Evolutionary conservation across 2,888 invertebrate genomes (phyloP).

Genomic region (Caenorhabditis sp.): DNA sequence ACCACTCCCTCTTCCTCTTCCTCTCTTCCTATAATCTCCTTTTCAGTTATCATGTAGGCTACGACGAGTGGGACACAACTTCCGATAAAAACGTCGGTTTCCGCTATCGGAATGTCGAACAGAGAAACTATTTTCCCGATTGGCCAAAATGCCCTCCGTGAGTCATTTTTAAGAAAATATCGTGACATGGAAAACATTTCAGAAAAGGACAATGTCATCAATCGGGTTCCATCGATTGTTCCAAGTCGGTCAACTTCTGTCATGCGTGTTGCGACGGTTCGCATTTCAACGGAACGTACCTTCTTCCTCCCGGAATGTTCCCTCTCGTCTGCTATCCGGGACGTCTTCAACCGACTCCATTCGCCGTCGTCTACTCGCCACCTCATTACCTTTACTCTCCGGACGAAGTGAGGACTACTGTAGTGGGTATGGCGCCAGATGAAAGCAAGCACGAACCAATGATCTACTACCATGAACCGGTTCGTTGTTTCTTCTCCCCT

Average conservation of each 20-base stretch:
- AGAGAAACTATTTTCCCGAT: slow-evolving; percentile 70
- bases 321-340: slow-evolving; percentile 70
- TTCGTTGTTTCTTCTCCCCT: slow-evolving; percentile 14
- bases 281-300: slow-evolving; percentile 52
- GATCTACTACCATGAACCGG: slow-evolving; percentile 68
- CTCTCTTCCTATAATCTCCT: neutral
- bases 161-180: slow-evolving; percentile 33
- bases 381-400: slow-evolving; percentile 73
- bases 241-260: slow-evolving; percentile 66
- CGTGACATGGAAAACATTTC: no score
- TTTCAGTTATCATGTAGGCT: slow-evolving; percentile 59
- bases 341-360: slow-evolving; percentile 67
- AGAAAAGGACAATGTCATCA: slow-evolving; percentile 49
- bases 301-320: slow-evolving; percentile 69
- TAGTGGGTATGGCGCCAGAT: slow-evolving; percentile 65
- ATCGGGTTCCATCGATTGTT: slow-evolving; percentile 62
- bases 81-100: slow-evolving; percentile 70
- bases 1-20: neutral
- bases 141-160: slow-evolving; percentile 73
- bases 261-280: slow-evolving; percentile 69
- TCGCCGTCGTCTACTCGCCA: slow-evolving; percentile 72
- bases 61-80: slow-evolving; percentile 73
- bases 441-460: slow-evolving; percentile 59
- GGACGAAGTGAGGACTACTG: slow-evolving; percentile 59
- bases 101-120: slow-evolving; percentile 72